These are phyloP conservation scores for Mallateleia sp. DNA, from an alignment of 2,888 invertebrate species.

Conservation along the genomic window DNA sequence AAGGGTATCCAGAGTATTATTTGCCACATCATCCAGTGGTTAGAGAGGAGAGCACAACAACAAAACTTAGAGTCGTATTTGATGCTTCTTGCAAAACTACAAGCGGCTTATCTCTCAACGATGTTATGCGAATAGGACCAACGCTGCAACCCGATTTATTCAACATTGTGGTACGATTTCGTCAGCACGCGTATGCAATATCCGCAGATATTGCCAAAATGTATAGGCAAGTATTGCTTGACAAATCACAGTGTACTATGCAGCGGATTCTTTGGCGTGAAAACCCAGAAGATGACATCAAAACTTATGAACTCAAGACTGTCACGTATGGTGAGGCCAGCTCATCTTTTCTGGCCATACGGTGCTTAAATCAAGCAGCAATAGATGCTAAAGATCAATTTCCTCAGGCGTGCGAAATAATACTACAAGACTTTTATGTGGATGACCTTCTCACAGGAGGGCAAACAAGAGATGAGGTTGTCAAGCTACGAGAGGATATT, in stretches of 20 bases:
- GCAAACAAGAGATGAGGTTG: slow-evolving; percentile 33
- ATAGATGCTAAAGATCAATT: slow-evolving; percentile 25
- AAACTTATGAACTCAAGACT: background rate
- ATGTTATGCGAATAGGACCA: background rate
- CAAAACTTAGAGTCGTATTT: slow-evolving; percentile 22
- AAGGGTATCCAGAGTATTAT: background rate
- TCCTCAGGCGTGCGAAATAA: slow-evolving; percentile 25
- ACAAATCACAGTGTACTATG: background rate
- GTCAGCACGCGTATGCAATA: slow-evolving; percentile 2
- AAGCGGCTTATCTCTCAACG: slow-evolving; percentile 13
- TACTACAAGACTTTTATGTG: slow-evolving; percentile 43
- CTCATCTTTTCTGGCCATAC: slow-evolving; percentile 50
- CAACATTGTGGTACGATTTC: background rate
- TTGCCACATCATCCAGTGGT: slow-evolving; percentile 34
- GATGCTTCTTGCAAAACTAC: slow-evolving; percentile 23
- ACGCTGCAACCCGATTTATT: slow-evolving; percentile 6
- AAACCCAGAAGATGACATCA: background rate
- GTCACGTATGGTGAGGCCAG: slow-evolving; percentile 57
- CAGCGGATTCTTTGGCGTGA: background rate
- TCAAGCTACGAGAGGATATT: background rate
- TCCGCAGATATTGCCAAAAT: background rate
- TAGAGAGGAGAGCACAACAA: background rate
- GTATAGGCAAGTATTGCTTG: background rate
- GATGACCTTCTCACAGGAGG: slow-evolving; percentile 60
- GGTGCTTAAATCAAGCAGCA: slow-evolving; percentile 33